Percentiles rank a stretch among this genome's conserved stretches.
Evolutionary conservation across 2,113 vertebrate genomes (phyloP).

Genomic region (Grantiella picta): DNA sequence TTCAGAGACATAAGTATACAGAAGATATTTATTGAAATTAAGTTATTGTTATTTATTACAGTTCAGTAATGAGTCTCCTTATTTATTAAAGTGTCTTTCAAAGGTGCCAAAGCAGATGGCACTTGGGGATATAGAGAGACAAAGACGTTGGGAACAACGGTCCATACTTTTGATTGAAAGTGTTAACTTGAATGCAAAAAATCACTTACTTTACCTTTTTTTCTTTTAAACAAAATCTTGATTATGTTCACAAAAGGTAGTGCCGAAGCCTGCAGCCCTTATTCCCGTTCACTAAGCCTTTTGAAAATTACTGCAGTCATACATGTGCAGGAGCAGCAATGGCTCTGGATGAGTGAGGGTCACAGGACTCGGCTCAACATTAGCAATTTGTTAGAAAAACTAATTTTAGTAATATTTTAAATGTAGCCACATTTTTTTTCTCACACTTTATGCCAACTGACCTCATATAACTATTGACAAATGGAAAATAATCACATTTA

Average conservation of each 20-base stretch:
- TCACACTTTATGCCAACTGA: conserved; percentile 47
- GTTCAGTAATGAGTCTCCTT: conserved; percentile 86
- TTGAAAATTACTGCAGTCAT: not conserved
- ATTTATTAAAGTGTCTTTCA: conserved; percentile 88
- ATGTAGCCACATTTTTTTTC: conserved; percentile 42
- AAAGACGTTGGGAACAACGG: conserved; percentile 71
- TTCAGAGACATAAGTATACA: conserved; percentile 85
- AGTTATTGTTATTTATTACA: conserved; percentile 99
- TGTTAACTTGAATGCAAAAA: conserved; percentile 72
- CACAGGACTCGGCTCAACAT: not conserved
- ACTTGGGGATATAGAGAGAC: conserved; percentile 69
- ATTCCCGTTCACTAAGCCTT: not conserved
- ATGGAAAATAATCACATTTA: conserved; percentile 58
- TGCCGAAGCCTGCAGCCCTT: not conserved
- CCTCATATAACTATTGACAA: conserved; percentile 52
- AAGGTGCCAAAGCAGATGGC: conserved; percentile 88
- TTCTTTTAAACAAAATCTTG: conserved; percentile 60
- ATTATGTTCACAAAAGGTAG: not conserved
- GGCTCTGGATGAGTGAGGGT: not conserved
- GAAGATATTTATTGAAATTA: conserved; percentile 99
- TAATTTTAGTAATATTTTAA: conserved; percentile 49
- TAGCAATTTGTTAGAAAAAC: conserved; percentile 42
- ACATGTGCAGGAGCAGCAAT: not conserved
- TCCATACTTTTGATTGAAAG: conserved; percentile 68
- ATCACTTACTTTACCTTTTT: conserved; percentile 86